These are phyloP conservation scores for Monodelphis domestica DNA, from an alignment of 2,797 vertebrate species.

Conservation along the genomic window DNA sequence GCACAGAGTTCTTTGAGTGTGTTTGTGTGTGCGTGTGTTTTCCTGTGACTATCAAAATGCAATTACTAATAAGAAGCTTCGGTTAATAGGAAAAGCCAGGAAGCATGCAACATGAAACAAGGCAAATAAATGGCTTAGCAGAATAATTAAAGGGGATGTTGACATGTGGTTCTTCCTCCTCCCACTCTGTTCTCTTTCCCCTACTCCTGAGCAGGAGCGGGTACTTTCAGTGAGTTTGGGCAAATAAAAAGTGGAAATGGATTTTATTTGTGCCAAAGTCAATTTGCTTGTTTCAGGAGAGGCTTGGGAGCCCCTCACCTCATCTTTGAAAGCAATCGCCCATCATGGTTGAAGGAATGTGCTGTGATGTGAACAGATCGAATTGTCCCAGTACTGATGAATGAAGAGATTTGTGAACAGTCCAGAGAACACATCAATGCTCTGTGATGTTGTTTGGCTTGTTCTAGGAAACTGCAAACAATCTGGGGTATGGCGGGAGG, in stretches of 20 bases:
- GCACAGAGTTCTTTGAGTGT: not conserved
- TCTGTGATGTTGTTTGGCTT: not conserved
- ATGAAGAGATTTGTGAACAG: not conserved
- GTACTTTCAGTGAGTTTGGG: not conserved
- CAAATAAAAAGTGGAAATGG: slow-evolving; percentile 35
- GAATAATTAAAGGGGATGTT: slow-evolving; percentile 1
- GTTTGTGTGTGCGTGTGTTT: not conserved
- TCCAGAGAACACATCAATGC: not conserved
- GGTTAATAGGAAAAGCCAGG: slow-evolving; percentile 57
- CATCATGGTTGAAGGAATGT: not conserved
- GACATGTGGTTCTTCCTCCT: not conserved
- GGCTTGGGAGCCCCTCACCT: not conserved
- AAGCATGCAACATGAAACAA: slow-evolving; percentile 54
- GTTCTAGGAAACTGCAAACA: slow-evolving; percentile 25
- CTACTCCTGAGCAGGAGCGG: not conserved
- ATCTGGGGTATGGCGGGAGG: not conserved
- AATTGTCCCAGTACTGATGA: not conserved
- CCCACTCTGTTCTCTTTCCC: not conserved
- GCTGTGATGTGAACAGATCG: not conserved
- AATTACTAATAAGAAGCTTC: slow-evolving; percentile 30
- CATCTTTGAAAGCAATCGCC: slow-evolving; percentile 38
- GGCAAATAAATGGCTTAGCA: slow-evolving; percentile 51
- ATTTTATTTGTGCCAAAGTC: slow-evolving; percentile 50
- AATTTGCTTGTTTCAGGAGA: slow-evolving; percentile 19
- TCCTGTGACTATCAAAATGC: slow-evolving; percentile 59